Base-by-base conservation (phyloP, 53 echinoderm and acorn worm species). In the Holothuria leucospilota region DNA sequence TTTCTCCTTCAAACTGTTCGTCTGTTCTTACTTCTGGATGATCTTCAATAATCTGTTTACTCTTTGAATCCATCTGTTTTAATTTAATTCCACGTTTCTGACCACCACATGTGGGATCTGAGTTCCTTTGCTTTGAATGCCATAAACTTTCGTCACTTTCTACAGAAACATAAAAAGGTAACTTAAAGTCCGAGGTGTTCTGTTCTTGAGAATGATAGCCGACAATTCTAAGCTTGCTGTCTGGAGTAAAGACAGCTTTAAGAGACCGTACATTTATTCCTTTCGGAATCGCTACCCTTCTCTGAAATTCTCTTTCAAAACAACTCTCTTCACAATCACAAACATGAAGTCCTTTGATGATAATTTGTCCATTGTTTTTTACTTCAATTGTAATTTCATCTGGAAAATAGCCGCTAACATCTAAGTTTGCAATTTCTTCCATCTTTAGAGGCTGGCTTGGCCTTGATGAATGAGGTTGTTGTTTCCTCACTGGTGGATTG, bases 271-370 rank as follows among this genome's bases (percentile, higher is more conserved):
- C 27, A 39, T 62, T 0, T 9, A 39, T 62, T 34, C 41, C 20
- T 60, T 39, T 34, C 10, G 82, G 24, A 4, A 82, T 15, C 8
- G 39, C 39, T 21, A 82, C 62, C 27, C 49, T 82, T 39, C 82
- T 27, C 24, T 82, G 41, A 62, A 82, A 82, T 64, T 82, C 82
- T 11, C 34, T 82, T 64, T 82, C 82, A 6, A 82, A 82, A 39
- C 82, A 82, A 27, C 38, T 63, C n/a, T 82, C 82, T 63, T 82
- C n/a, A 41, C 82, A 82, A 20, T 38, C 27, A 46, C 82, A 82
- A 10, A 24, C 61, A 11, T 82, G 82, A 21, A 63, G 29, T 21
- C 82, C 82, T 39, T 34, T 82, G 34, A 82, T 63, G 20, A 15
- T 21, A 39, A 82, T 78, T 28, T 23, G 38, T 21, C 42, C 40